Evolutionary conservation across 2,797 vertebrate species (phyloP).

Genomic region (Pipistrellus kuhlii): DNA sequence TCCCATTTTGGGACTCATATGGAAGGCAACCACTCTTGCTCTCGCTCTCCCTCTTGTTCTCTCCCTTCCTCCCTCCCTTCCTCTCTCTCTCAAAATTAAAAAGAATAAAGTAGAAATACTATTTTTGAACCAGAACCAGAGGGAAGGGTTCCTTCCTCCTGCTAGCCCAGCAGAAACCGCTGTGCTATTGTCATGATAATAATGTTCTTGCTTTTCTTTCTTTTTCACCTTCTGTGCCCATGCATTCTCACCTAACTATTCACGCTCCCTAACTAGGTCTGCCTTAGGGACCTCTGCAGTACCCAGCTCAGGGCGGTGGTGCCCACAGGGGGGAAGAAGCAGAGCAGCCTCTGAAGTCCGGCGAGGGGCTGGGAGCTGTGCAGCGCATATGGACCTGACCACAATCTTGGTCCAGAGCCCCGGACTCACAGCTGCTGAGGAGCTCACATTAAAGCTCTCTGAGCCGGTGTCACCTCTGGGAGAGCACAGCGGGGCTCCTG

Average conservation of each 20-base stretch:
- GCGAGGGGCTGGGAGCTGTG: fast-evolving
- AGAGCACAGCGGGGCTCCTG: neutral
- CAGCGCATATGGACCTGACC: neutral
- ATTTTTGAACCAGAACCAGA: neutral
- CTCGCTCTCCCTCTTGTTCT: neutral
- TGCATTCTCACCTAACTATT: neutral
- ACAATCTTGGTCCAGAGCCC: no score
- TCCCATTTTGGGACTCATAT: neutral
- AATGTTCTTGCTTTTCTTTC: neutral
- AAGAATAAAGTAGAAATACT: neutral
- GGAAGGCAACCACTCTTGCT: neutral
- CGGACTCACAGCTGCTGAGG: neutral
- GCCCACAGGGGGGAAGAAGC: neutral
- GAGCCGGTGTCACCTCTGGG: neutral
- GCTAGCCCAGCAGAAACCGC: neutral
- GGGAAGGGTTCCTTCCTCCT: neutral
- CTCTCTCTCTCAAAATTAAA: neutral
- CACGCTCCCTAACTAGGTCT: neutral
- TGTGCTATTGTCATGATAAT: neutral
- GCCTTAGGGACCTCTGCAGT: neutral
- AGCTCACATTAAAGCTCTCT: neutral
- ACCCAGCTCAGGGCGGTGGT: neutral
- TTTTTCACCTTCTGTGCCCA: neutral
- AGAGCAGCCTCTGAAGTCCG: neutral
- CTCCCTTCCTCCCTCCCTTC: no score